A percentile compares a stretch with the other conserved stretches of the same genome.
phyloP scores from a whole-genome alignment of 2,797 vertebrate species.

The Adrianichthys oophorus region DNA sequence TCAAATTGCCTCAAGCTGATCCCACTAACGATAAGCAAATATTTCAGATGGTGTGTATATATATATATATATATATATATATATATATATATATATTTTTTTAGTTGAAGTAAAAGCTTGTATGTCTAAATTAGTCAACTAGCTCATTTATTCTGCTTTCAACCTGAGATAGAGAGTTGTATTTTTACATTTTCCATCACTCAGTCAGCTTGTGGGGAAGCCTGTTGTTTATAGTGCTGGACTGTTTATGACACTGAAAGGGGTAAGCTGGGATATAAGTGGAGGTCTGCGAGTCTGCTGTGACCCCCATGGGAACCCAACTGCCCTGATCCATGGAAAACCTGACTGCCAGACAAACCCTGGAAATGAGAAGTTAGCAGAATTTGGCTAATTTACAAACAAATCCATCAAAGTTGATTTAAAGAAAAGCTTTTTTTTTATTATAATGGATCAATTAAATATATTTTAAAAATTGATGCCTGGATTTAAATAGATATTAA shows the following conservation, averaged over 20 bases:
- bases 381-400: constrained; percentile 84
- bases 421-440: no score
- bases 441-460: no score
- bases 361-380: constrained; percentile 91
- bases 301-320: constrained; percentile 75
- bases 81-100: no score
- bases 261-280: constrained; percentile 82
- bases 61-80: neutral
- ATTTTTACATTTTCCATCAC: constrained; percentile 52
- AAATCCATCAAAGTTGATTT: constrained; percentile 38
- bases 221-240: constrained; percentile 88
- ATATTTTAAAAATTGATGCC: no score
- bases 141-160: constrained; percentile 7
- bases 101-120: no score
- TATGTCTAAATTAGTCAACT: constrained; percentile 11
- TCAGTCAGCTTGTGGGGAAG: constrained; percentile 78
- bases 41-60: constrained; percentile 10
- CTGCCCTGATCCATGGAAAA: constrained; percentile 71
- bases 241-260: constrained; percentile 84
- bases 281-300: constrained; percentile 76
- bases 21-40: constrained; percentile 6
- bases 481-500: no score
- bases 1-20: constrained; percentile 11
- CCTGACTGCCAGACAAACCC: constrained; percentile 79
- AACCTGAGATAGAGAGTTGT: constrained; percentile 36